Base-by-base conservation (phyloP, 2,888 invertebrate genomes). In the Trypoxylon attenuatum region DNA sequence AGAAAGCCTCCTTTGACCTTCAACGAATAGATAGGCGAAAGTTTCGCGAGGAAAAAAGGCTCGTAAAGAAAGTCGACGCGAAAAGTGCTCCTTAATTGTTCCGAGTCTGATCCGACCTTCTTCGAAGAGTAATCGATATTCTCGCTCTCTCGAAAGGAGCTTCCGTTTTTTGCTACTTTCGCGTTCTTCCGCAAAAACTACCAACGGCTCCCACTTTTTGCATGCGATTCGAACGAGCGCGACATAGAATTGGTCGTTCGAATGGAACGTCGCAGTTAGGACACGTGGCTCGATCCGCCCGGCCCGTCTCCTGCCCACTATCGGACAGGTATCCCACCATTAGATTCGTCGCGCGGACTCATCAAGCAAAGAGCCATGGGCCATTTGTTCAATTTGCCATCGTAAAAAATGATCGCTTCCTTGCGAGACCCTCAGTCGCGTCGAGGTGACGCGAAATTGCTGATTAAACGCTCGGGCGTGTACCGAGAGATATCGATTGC, bases 81-180 rank as follows among this genome's bases (percentile, higher is more conserved):
- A 2, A 39, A 62, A 66, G 43, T 33, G 42, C 21, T 43, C 47
- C 42, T 58, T 54, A 62, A 62, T 57, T 50, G 53, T 54, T 58
- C 50, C 50, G n/a, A 61, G 38, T 50, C 27, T 15, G 15, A 45
- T 25, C 43, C 23, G 22, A 21, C 19, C n/a, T n/a, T n/a, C n/a
- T n/a, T n/a, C n/a, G n/a, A n/a, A n/a, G n/a, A n/a, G n/a, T 23
- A 46, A 59, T 54, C 45, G 29, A 54, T 54, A 42, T 19, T 23
- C 41, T 25, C n/a, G 6, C 25, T 22, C 25, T 1, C 13, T 10
- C 6, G 13, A 21, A 27, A 16, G 18, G 5, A n/a, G n/a, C n/a
- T n/a, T n/a, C 13, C 6, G 16, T n/a, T 15, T 41, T 1, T 8
- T 39, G n/a, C n/a, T n/a, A n/a, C 22, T 45, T 45, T 45, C 21